phyloP scores from a whole-genome alignment of 2,888 invertebrate genomes.

The Cataglyphis livida region DNA sequence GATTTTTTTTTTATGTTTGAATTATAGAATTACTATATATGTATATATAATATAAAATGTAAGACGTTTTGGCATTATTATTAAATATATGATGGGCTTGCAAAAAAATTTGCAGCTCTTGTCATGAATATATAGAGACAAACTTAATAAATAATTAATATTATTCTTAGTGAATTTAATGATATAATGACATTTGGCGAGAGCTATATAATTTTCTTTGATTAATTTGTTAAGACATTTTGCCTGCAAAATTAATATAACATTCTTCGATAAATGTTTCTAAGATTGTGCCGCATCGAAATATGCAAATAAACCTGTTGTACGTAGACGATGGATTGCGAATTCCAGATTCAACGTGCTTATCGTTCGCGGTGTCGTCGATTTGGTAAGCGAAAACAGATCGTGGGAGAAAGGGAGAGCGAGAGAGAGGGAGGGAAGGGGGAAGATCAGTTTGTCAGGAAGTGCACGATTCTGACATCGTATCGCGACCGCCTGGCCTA shows the following conservation, averaged over 20 bases:
- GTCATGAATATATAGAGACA: not conserved
- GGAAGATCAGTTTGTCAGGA: constrained; percentile 54
- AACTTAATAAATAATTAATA: constrained; percentile 19
- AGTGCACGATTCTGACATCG: constrained; percentile 45
- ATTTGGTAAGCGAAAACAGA: constrained; percentile 20
- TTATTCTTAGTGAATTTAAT: constrained; percentile 27
- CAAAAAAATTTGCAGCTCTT: not conserved
- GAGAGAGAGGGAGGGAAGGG: not conserved
- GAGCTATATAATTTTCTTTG: constrained; percentile 1
- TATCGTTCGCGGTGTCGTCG: constrained; percentile 59
- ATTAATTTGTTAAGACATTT: constrained; percentile 60
- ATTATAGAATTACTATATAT: too few species aligned
- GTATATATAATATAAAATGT: not conserved
- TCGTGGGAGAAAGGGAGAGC: not conserved
- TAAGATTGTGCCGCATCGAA: constrained; percentile 58
- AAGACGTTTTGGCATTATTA: not conserved
- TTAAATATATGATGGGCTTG: not conserved
- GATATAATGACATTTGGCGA: constrained; percentile 17
- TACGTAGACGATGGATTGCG: constrained; percentile 64
- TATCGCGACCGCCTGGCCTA: constrained; percentile 52
- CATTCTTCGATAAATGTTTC: constrained; percentile 37
- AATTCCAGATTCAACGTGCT: constrained; percentile 72
- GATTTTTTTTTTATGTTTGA: not conserved
- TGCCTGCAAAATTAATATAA: constrained; percentile 60
- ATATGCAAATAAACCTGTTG: constrained; percentile 71